Evolutionary conservation across 2,113 vertebrate species (phyloP), one percentile per base, ranked within the genome.

Genomic region (Hippocampus barbouri): DNA sequence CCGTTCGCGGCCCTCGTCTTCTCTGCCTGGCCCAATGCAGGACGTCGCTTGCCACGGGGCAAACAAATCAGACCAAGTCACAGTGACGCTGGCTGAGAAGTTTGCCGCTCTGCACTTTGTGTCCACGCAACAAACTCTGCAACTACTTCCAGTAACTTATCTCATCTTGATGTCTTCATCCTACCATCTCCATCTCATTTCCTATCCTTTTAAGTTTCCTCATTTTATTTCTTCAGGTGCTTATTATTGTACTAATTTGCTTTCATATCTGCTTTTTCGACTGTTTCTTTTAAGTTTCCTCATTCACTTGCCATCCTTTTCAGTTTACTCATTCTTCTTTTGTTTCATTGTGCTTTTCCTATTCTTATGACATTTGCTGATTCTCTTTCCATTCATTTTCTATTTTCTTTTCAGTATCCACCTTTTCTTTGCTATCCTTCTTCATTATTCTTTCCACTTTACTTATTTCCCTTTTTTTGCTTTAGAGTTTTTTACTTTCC

Each of bases 41-140:
- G 81, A 80, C 80, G 57, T 67, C 0, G 70, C 51, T 83, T 53
- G 88, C 87, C 82, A 69, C 68, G 27, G 89, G 88, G 87, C 79
- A 62, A 86, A 81, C 79, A 78, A 80, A 84, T 87, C 84, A 80
- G n/a, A 75, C 79, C 70, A 71, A 80, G 85, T 85, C 79, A 79
- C 70, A 72, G 79, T 53, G 79, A 84, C 12, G 77, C 68, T 27
- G 79, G 68, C 68, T 74, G 71, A 81, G 57, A 77, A 81, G 77
- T 86, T 87, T 71, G 49, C 74, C 41, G 74, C 64, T 45, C 57
- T 10, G 68, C 69, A 79, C 72, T 80, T 75, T 20, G 3, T 14
- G 72, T 73, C 49, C 8, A 66, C 68, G 65, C 66, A 20, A 61
- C 59, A 61, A 61, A 61, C 15, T 34, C 7, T 61, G 25, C 10